Evolutionary conservation across 2,113 vertebrate species (phyloP), one percentile per base, ranked within the genome.

Genomic region (Caracal caracal): DNA sequence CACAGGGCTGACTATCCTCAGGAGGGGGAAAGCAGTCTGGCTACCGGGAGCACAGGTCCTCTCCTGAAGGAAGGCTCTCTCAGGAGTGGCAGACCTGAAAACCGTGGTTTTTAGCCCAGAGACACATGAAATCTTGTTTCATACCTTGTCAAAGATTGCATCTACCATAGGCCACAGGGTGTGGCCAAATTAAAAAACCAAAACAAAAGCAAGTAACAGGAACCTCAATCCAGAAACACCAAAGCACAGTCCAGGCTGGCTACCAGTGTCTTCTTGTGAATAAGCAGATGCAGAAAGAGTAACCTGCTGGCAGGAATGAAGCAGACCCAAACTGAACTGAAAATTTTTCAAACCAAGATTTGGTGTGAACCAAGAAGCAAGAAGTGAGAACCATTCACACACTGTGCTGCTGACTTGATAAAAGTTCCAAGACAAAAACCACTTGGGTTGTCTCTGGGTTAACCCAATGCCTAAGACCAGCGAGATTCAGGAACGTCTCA

Each of bases 161-260:
- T 33, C 43, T 47, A 43, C 33, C 10, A 43, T 3, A 66, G 82
- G 59, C 6, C 47, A 61, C 13, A 49, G 65, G n/a, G 51, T 56
- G 47, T 40, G 93, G 90, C 33, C 79, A 90, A 92, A 88, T 53
- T 66, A 88, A 81, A 83, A 95, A 83, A 47, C 6, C 12, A 81
- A 82, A 47, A 16, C 28, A 59, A 43, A 90, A 90, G 49, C 16
- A 90, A 65, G 78, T 76, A 87, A 66, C 43, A 75, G 53, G 17
- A 82, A 51, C 61, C 59, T 94, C 59, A 37, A 75, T 20, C 10
- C 40, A 1, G 28, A 90, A 76, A 83, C 73, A 51, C 47, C 66
- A 17, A 92, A 84, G 68, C 5, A 10, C 24, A 43, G 3, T 19
- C 59, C n/a, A 24, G 11, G 43, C 6, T 1, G 17, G 71, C 19